Evolutionary conservation across 2,113 vertebrate species (phyloP).

Genomic region (zebrafish (Danio rerio)): DNA sequence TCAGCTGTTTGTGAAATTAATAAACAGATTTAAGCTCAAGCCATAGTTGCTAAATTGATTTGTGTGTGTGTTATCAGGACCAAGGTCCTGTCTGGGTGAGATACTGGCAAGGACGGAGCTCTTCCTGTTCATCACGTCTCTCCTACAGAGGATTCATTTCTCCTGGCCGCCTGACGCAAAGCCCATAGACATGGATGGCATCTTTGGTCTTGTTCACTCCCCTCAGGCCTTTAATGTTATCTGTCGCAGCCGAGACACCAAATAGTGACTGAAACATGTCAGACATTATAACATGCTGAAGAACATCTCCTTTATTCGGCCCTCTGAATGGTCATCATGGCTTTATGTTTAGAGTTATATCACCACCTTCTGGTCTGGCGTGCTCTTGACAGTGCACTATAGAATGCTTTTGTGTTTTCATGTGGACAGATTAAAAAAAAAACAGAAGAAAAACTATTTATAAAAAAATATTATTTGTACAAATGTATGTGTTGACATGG

Average conservation of each 20-base stretch:
- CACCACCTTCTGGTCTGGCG: too few species aligned
- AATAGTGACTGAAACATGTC: conserved; percentile 13
- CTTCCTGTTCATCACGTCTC: conserved; percentile 76
- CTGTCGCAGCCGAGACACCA: conserved; percentile 31
- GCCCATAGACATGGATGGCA: conserved; percentile 33
- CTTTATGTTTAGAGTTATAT: too few species aligned
- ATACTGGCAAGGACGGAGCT: conserved; percentile 73
- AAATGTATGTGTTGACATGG: too few species aligned
- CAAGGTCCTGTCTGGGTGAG: conserved; percentile 76
- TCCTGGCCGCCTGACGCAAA: conserved; percentile 45
- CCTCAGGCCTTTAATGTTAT: conserved; percentile 36
- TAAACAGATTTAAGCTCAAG: background rate
- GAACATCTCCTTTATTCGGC: background rate
- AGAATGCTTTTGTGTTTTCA: too few species aligned
- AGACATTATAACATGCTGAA: background rate
- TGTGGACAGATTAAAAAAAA: too few species aligned
- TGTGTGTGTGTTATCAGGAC: conserved; percentile 62
- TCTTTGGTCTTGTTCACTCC: conserved; percentile 31
- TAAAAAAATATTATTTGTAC: too few species aligned
- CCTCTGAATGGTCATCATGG: too few species aligned
- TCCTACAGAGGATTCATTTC: conserved; percentile 78
- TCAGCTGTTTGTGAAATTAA: background rate
- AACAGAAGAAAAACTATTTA: too few species aligned
- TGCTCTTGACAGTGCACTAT: too few species aligned
- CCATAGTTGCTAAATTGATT: too few species aligned